Conservation (phyloP, 2,888 invertebrate genomes). For the Gastracanthus pulcherrimus region DNA sequence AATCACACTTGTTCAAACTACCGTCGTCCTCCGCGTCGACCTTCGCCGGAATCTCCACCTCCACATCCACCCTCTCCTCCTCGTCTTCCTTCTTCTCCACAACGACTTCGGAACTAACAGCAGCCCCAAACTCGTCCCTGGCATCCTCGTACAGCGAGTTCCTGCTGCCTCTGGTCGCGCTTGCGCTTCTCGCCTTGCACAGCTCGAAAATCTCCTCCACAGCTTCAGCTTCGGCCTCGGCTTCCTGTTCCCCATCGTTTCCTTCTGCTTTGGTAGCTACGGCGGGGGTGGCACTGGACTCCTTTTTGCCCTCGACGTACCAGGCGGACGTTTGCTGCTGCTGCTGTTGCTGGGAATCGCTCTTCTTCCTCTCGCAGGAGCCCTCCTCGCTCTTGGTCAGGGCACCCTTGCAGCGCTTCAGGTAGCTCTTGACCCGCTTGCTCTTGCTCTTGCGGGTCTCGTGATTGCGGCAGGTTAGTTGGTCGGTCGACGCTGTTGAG, state of each 20-base stretch:
- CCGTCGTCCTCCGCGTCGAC: conserved; percentile 51
- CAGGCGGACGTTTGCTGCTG: conserved; percentile 11
- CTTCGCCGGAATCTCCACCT: conserved; percentile 4
- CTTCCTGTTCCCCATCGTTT: conserved; percentile 31
- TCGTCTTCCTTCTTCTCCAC: conserved; percentile 35
- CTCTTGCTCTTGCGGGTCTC: conserved; percentile 79
- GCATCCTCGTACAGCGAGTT: conserved; percentile 69
- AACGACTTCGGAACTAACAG: conserved; percentile 41
- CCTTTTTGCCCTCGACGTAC: conserved; percentile 51
- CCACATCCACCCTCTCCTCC: conserved; percentile 36
- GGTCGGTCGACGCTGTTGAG: conserved; percentile 66
- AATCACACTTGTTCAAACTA: conserved; percentile 71
- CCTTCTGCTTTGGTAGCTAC: neutral
- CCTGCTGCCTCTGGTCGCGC: conserved; percentile 58
- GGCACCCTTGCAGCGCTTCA: conserved; percentile 79
- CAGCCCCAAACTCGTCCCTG: conserved; percentile 58
- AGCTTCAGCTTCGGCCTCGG: too few species aligned
- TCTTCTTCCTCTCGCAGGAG: conserved; percentile 60
- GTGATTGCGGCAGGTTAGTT: conserved; percentile 70
- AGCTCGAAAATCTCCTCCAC: conserved; percentile 48
- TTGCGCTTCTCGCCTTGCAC: conserved; percentile 26
- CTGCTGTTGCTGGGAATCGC: conserved; percentile 50
- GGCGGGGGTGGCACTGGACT: too few species aligned
- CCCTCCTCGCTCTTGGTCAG: conserved; percentile 71
- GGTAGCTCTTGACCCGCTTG: conserved; percentile 79